Base-by-base conservation (phyloP, 2,113 vertebrate species). In the Ceyx margarethae region DNA sequence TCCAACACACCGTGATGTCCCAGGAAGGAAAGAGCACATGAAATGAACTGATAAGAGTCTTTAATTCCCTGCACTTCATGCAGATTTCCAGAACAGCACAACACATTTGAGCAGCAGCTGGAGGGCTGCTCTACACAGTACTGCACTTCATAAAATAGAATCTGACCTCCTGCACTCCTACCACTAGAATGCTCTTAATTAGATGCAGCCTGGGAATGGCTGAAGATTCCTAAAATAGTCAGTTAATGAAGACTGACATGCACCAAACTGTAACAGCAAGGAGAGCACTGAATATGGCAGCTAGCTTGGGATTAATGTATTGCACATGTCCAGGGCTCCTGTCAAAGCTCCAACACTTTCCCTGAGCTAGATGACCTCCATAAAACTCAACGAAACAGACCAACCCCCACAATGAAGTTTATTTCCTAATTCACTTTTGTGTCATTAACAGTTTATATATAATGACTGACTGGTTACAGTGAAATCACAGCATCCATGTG, bases 41-140 rank as follows among this genome's bases (percentile, higher is more conserved):
- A 94, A 90, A 60, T 0, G 2, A 71, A 13, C 53, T 22, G 56
- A 78, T 29, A 33, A 33, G 64, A 7, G 20, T 6, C 81, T 54
- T 86, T 83, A 57, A 29, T 68, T 69, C 83, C 64, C 35, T 16
- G 68, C 8, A 2, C 64, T 53, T 87, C 77, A 60, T 0, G 1
- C 43, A 12, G 74, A 35, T 80, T 77, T 89, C 57, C 82, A 91
- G 71, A 88, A 74, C 58, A 62, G 77, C 75, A 56, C 81, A 62
- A 65, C 74, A 56, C 46, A 7, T 10, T 48, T 65, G 37, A 94
- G 92, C 84, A 83, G 93, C 93, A 95, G 91, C 95, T 95, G 91
- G 89, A 96, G 77, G 88, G 81, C 31, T 96, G 91, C 94, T 94
- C 95, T 96, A 95, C 95, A 89, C 87, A 58, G 81, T 86, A 94